Evolutionary conservation across 37 sponge, comb jelly and placozoan genomes (phyloP).

Genomic region (Haliclona indistincta): DNA sequence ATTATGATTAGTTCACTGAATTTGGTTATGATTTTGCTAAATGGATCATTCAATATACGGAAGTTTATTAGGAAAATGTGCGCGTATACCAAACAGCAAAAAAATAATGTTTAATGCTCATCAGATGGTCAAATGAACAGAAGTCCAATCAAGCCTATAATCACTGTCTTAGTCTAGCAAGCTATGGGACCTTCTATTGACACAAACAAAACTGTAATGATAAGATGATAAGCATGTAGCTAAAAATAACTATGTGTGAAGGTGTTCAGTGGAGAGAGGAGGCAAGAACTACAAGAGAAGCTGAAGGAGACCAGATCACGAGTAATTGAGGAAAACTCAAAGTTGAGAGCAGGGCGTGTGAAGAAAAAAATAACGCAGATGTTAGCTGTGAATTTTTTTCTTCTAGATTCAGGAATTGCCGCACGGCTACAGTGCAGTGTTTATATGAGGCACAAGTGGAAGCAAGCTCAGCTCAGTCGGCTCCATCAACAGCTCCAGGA

Average conservation of each 20-base stretch:
- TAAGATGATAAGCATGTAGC: too few species aligned
- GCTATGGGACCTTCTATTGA: too few species aligned
- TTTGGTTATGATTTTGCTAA: too few species aligned
- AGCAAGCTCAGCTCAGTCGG: constrained; percentile 28
- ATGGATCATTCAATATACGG: too few species aligned
- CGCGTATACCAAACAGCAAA: too few species aligned
- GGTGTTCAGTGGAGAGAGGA: constrained; percentile 25
- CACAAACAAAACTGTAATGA: too few species aligned
- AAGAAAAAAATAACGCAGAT: not conserved
- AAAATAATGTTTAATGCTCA: too few species aligned
- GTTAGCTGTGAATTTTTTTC: not conserved
- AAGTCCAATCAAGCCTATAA: too few species aligned
- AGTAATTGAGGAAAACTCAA: constrained; percentile 13
- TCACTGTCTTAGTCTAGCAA: too few species aligned
- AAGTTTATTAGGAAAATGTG: too few species aligned
- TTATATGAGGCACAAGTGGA: constrained; percentile 13
- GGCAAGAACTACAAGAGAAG: constrained; percentile 22
- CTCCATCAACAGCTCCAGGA: constrained; percentile 36
- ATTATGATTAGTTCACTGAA: too few species aligned
- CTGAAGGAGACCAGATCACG: not conserved
- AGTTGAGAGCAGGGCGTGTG: not conserved
- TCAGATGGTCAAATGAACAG: too few species aligned
- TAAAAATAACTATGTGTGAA: constrained; percentile 2
- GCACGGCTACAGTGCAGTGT: not conserved
- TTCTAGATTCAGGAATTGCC: not conserved